phyloP scores from a whole-genome alignment of 2,888 invertebrate species.

The Andrena fulva region DNA sequence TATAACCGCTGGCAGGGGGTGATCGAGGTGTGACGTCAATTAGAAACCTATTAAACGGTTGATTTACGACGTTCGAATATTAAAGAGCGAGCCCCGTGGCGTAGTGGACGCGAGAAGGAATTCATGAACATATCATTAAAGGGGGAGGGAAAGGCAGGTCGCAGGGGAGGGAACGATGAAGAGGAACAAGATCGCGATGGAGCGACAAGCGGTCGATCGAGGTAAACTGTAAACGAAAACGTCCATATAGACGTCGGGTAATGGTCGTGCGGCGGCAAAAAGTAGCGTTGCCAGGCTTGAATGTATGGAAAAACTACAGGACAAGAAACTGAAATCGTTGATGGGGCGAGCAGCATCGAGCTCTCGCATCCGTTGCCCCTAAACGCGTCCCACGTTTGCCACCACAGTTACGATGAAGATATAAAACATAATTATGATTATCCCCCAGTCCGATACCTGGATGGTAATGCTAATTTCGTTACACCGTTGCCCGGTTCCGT shows the following conservation, averaged over 20 bases:
- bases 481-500: slow-evolving; percentile 18
- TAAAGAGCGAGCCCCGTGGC: not conserved
- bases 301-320: slow-evolving; percentile 16
- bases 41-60: slow-evolving; percentile 21
- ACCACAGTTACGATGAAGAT: slow-evolving; percentile 22
- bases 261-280: slow-evolving; percentile 6
- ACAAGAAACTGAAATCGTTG: slow-evolving; percentile 38
- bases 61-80: slow-evolving; percentile 13
- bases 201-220: slow-evolving; percentile 6
- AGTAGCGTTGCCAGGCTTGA: not conserved
- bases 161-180: not conserved
- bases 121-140: slow-evolving; percentile 32
- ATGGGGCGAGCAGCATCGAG: slow-evolving; percentile 4
- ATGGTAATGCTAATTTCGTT: slow-evolving; percentile 19
- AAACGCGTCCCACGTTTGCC: not conserved
- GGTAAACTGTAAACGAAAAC: slow-evolving; percentile 39
- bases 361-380: slow-evolving; percentile 24
- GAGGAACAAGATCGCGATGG: not conserved
- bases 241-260: slow-evolving; percentile 9
- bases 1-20: not conserved
- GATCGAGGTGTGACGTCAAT: slow-evolving; percentile 17
- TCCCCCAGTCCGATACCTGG: slow-evolving; percentile 17
- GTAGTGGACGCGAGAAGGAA: slow-evolving; percentile 9
- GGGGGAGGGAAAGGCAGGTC: not conserved
- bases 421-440: slow-evolving; percentile 43